Evolutionary conservation across 23 tunicate species (phyloP).

Genomic region (Halocynthia aurantium): DNA sequence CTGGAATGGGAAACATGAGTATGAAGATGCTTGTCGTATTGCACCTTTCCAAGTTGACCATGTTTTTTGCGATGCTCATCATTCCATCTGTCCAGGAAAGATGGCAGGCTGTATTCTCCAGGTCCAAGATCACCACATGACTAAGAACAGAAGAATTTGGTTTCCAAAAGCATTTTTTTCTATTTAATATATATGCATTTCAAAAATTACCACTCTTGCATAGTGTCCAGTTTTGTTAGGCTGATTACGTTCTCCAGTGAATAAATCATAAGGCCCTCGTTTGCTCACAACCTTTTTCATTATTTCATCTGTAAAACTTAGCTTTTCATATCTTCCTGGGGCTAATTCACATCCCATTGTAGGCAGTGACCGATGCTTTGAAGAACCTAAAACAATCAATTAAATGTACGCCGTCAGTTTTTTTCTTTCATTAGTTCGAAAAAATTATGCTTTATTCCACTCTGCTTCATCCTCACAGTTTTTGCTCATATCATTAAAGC

Average conservation of each 20-base stretch:
- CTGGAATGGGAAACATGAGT: too few relatives aligned
- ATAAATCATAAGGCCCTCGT: constrained; percentile 95
- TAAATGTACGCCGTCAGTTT: constrained; percentile 47
- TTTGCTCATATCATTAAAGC: too few relatives aligned
- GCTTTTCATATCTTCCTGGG: constrained; percentile 78
- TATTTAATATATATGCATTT: not conserved
- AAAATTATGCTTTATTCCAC: too few relatives aligned
- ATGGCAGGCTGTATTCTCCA: constrained; percentile 57
- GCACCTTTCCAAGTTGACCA: constrained; percentile 70
- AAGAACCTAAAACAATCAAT: constrained; percentile 65
- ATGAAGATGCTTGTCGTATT: not conserved
- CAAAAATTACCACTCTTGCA: constrained; percentile 32
- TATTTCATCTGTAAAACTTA: constrained; percentile 61
- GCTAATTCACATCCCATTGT: constrained; percentile 74
- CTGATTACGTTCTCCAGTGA: constrained; percentile 60
- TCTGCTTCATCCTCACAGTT: too few relatives aligned
- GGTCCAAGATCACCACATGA: constrained; percentile 65
- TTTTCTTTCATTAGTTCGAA: not conserved
- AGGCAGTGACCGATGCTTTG: constrained; percentile 50
- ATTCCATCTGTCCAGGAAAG: constrained; percentile 48
- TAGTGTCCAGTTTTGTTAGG: constrained; percentile 64
- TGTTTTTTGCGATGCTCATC: constrained; percentile 42
- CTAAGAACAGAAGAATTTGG: not conserved
- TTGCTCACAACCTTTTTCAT: constrained; percentile 74
- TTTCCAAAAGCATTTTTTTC: not conserved